Conservation (phyloP, 2,113 vertebrate genomes). For the Oncorhynchus kisutch region DNA sequence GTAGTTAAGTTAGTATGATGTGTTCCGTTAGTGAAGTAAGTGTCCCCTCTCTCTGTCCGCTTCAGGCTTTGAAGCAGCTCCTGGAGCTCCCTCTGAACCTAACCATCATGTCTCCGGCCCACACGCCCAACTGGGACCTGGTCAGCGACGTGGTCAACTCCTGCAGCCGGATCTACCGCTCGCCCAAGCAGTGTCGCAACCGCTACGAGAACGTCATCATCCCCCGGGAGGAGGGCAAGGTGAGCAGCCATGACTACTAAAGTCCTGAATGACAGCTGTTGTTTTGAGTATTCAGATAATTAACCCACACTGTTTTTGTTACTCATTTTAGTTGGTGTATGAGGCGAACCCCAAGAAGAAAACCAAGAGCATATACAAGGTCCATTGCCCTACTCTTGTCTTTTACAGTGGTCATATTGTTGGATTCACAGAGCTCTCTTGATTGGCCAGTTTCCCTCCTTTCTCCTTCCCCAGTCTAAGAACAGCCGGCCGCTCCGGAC, state of each 20-base stretch:
- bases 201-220: constrained; percentile 93
- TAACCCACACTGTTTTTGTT: not conserved
- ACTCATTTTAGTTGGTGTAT: constrained; percentile 80
- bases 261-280: too few species aligned
- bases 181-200: constrained; percentile 91
- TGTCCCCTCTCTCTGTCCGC: not conserved
- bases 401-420: not conserved
- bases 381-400: constrained; percentile 48
- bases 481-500: constrained; percentile 89
- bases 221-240: constrained; percentile 92
- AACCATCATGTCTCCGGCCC: constrained; percentile 86
- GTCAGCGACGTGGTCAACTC: constrained; percentile 94
- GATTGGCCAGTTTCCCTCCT: not conserved
- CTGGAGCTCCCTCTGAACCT: constrained; percentile 90
- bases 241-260: constrained; percentile 32
- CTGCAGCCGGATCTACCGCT: constrained; percentile 91
- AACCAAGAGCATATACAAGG: constrained; percentile 96
- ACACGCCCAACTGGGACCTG: constrained; percentile 94
- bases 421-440: not conserved
- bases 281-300: not conserved
- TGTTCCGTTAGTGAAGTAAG: not conserved
- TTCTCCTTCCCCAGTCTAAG: constrained; percentile 76
- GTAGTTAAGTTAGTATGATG: not conserved
- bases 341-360: constrained; percentile 95
- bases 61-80: constrained; percentile 88